Evolutionary conservation across 1,140 invertebrate genomes (phyloP).

Genomic region (Solen grandis): DNA sequence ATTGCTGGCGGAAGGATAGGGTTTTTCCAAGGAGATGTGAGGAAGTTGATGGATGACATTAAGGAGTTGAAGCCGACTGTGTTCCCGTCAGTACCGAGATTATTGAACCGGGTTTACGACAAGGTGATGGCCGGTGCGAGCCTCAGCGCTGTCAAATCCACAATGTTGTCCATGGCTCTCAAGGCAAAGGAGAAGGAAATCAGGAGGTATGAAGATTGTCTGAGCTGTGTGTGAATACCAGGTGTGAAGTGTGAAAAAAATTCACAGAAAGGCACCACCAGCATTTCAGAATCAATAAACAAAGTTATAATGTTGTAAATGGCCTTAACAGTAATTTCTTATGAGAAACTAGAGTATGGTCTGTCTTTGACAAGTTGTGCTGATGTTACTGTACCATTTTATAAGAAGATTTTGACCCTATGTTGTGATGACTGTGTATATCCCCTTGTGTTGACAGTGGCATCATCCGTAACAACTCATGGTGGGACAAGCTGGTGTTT

Average conservation of each 20-base stretch:
- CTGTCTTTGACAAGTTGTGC: too few relatives aligned
- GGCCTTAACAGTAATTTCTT: too few relatives aligned
- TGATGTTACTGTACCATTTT: too few relatives aligned
- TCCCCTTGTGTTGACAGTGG: constrained; percentile 65
- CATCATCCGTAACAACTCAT: constrained; percentile 78
- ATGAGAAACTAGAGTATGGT: too few relatives aligned
- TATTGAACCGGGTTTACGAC: constrained; percentile 95
- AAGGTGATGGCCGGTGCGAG: constrained; percentile 73
- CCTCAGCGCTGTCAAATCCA: constrained; percentile 70
- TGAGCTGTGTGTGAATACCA: too few relatives aligned
- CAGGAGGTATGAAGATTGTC: constrained; percentile 69
- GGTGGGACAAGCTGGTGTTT: constrained; percentile 91
- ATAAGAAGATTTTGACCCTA: too few relatives aligned
- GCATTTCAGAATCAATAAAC: too few relatives aligned
- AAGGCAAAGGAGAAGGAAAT: constrained; percentile 71
- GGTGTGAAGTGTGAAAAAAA: too few relatives aligned
- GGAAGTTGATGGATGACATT: constrained; percentile 94
- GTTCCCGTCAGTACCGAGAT: constrained; percentile 95
- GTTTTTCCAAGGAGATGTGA: constrained; percentile 96
- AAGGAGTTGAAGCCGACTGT: constrained; percentile 95
- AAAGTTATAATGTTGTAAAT: too few relatives aligned
- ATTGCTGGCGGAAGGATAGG: constrained; percentile 95
- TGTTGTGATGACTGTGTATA: constrained; percentile 78
- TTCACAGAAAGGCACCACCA: too few relatives aligned
- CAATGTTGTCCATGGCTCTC: constrained; percentile 74